phyloP scores from a whole-genome alignment of 2,888 invertebrate genomes.

The Sinelater perroti region DNA sequence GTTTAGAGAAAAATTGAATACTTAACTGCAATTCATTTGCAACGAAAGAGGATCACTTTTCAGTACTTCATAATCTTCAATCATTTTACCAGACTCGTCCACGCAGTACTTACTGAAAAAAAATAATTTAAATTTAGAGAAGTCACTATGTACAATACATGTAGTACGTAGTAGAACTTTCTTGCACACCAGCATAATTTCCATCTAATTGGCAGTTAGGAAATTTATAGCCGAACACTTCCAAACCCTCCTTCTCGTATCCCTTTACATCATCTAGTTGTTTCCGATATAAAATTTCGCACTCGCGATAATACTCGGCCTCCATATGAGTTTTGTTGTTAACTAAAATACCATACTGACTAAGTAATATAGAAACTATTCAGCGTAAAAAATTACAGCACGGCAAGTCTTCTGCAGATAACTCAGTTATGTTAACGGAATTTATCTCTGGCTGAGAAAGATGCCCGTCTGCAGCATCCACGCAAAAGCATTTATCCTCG shows the following conservation, averaged over 20 bases:
- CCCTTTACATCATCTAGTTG: constrained; percentile 52
- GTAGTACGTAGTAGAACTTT: constrained; percentile 55
- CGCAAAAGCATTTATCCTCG: constrained; percentile 67
- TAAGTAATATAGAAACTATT: neutral
- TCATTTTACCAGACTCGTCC: constrained; percentile 64
- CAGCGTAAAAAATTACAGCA: constrained; percentile 56
- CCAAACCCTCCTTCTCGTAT: constrained; percentile 51
- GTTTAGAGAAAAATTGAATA: constrained; percentile 40
- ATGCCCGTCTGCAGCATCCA: constrained; percentile 65
- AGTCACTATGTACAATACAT: constrained; percentile 7
- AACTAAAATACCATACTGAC: constrained; percentile 47
- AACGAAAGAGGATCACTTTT: constrained; percentile 58
- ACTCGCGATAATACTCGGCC: constrained; percentile 57
- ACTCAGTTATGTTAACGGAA: constrained; percentile 51
- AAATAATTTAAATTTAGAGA: too few species aligned
- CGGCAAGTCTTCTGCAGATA: constrained; percentile 51
- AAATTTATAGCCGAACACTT: constrained; percentile 53
- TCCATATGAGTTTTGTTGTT: constrained; percentile 54
- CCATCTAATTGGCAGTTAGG: constrained; percentile 65
- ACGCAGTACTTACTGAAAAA: constrained; percentile 66
- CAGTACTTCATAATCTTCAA: constrained; percentile 63
- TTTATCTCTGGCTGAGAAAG: constrained; percentile 53
- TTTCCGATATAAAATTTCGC: constrained; percentile 56
- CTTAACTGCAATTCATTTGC: constrained; percentile 72
- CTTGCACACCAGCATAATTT: constrained; percentile 61